Evolutionary conservation across 2,888 invertebrate species (phyloP).

Genomic region (Salticus scenicus): DNA sequence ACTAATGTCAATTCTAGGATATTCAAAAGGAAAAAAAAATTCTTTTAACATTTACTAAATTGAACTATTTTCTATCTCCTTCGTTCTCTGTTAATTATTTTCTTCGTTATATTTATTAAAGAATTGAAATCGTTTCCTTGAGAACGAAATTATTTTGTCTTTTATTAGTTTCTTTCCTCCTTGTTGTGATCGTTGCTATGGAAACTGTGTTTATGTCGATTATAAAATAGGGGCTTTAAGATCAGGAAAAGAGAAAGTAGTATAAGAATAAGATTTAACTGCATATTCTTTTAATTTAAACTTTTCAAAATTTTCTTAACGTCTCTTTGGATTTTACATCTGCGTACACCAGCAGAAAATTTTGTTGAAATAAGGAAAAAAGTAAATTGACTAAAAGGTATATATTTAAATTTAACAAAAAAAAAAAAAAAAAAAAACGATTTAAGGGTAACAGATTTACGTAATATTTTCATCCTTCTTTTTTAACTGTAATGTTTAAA

Average conservation of each 20-base stretch:
- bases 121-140: not conserved
- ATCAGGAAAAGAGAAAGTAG: not conserved
- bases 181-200: not conserved
- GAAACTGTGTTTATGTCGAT: not conserved
- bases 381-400: too few species aligned
- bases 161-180: not conserved
- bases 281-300: not conserved
- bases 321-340: not conserved
- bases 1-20: too few species aligned
- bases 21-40: not conserved
- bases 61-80: not conserved
- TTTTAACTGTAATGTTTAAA: too few species aligned
- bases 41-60: not conserved
- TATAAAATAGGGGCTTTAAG: not conserved
- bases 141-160: not conserved
- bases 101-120: not conserved
- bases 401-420: too few species aligned
- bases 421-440: too few species aligned
- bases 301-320: not conserved
- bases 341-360: too few species aligned
- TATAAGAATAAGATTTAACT: not conserved
- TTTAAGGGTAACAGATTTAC: too few species aligned
- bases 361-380: too few species aligned
- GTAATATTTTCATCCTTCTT: too few species aligned
- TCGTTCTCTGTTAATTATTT: not conserved